These are phyloP conservation scores for Erinaceus europaeus DNA, from an alignment of 2,113 vertebrate species.

Conservation along the genomic window DNA sequence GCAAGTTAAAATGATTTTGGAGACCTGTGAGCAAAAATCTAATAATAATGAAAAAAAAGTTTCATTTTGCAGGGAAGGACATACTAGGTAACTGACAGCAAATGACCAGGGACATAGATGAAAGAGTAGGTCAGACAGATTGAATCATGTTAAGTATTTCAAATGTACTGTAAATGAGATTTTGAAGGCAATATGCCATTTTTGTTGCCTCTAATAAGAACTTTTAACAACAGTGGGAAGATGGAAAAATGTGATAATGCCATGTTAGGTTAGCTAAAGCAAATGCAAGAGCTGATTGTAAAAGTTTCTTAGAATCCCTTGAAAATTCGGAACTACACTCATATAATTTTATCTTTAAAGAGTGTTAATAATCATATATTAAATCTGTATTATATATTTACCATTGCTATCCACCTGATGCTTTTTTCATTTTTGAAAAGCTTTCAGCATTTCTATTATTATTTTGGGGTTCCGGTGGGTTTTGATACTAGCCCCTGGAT, in stretches of 20 bases:
- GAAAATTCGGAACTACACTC: not conserved
- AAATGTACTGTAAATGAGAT: constrained; percentile 31
- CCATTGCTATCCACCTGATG: too few relatives aligned
- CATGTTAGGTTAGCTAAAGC: not conserved
- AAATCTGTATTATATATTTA: not conserved
- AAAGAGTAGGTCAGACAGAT: constrained; percentile 31
- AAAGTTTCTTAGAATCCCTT: not conserved
- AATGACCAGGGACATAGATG: constrained; percentile 29
- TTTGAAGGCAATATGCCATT: constrained; percentile 50
- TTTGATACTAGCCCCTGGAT: not conserved
- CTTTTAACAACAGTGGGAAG: not conserved
- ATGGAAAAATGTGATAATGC: not conserved
- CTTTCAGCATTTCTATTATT: not conserved
- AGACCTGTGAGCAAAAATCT: constrained; percentile 29
- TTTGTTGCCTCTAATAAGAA: constrained; percentile 14
- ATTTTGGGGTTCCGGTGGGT: not conserved
- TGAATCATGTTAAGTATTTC: constrained; percentile 47
- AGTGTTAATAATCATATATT: not conserved
- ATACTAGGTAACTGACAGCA: constrained; percentile 15
- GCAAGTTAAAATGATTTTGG: constrained; percentile 24
- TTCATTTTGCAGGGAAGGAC: constrained; percentile 32
- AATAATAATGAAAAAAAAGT: not conserved
- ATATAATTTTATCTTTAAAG: not conserved
- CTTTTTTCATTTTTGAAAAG: too few relatives aligned
- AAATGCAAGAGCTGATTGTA: not conserved